Evolutionary conservation across 2,113 vertebrate species (phyloP).

Genomic region (Gadus chalcogrammus): DNA sequence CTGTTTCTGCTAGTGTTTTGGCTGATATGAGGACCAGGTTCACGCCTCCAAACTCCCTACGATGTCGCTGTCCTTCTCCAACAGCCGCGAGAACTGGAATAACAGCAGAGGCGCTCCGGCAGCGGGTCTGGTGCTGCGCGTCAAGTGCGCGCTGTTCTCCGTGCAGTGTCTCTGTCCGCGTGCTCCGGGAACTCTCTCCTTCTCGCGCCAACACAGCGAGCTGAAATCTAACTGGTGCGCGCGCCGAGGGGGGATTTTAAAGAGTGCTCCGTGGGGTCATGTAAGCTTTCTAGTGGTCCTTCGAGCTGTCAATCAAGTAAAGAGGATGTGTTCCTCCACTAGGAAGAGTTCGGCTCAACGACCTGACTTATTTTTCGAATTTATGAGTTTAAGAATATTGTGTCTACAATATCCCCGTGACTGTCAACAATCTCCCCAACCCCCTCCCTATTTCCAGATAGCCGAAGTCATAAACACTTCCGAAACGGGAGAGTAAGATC

Average conservation of each 20-base stretch:
- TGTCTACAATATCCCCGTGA: conserved; percentile 26
- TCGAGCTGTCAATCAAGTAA: conserved; percentile 79
- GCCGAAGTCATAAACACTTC: no score
- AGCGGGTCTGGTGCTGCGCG: conserved; percentile 18
- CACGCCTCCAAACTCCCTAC: not conserved
- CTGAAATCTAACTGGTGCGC: conserved; percentile 83
- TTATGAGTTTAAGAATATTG: conserved; percentile 46
- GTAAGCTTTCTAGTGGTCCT: conserved; percentile 80
- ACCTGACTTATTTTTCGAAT: conserved; percentile 43
- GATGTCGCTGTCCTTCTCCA: not conserved
- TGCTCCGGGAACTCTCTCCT: conserved; percentile 13
- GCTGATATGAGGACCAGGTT: not conserved
- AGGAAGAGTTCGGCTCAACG: conserved; percentile 10
- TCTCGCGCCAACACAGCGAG: conserved; percentile 56
- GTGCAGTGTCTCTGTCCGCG: conserved; percentile 7
- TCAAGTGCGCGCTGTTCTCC: conserved; percentile 33
- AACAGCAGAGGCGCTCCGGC: conserved; percentile 19
- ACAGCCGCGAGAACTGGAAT: not conserved
- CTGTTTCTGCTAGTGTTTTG: no score
- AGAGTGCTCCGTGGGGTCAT: conserved; percentile 74
- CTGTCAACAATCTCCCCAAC: conserved; percentile 3
- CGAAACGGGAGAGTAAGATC: no score
- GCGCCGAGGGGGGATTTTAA: conserved; percentile 81
- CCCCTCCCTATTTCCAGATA: no score
- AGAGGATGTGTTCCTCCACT: conserved; percentile 25